Conservation (phyloP, 1,140 invertebrate genomes). For the Heliconius hermathena region DNA sequence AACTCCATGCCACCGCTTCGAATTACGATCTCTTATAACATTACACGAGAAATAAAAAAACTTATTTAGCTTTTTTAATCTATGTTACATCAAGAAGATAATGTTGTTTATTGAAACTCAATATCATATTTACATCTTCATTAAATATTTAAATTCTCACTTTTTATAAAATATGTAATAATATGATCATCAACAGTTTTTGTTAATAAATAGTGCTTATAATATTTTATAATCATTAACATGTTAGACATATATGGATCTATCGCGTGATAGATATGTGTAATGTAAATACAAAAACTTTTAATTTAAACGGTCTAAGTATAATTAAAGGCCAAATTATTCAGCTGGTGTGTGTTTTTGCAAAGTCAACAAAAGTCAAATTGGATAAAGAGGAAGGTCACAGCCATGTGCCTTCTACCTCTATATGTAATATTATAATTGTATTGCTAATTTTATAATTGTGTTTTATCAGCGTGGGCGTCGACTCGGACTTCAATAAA, state of each 20-base stretch:
- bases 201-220: slow-evolving; percentile 3
- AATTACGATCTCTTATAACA: too few relatives aligned
- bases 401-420: slow-evolving; percentile 38
- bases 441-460: slow-evolving; percentile 60
- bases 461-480: slow-evolving; percentile 60
- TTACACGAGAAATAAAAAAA: too few relatives aligned
- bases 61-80: too few relatives aligned
- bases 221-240: slow-evolving; percentile 10
- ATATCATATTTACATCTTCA: slow-evolving; percentile 1
- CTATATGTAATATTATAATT: slow-evolving; percentile 41
- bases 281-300: slow-evolving; percentile 7
- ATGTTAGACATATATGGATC: background rate
- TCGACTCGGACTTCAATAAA: slow-evolving; percentile 48
- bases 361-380: slow-evolving; percentile 42
- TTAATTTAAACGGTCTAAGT: background rate
- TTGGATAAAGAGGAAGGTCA: slow-evolving; percentile 51
- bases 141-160: slow-evolving; percentile 4
- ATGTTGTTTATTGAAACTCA: background rate
- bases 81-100: too few relatives aligned
- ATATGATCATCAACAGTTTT: slow-evolving; percentile 13
- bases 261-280: background rate
- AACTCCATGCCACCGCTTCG: too few relatives aligned
- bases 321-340: slow-evolving; percentile 15
- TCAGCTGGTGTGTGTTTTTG: slow-evolving; percentile 13
- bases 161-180: slow-evolving; percentile 9